phyloP scores from a whole-genome alignment of 2,888 invertebrate species.

The Neoaliturus tenellus region DNA sequence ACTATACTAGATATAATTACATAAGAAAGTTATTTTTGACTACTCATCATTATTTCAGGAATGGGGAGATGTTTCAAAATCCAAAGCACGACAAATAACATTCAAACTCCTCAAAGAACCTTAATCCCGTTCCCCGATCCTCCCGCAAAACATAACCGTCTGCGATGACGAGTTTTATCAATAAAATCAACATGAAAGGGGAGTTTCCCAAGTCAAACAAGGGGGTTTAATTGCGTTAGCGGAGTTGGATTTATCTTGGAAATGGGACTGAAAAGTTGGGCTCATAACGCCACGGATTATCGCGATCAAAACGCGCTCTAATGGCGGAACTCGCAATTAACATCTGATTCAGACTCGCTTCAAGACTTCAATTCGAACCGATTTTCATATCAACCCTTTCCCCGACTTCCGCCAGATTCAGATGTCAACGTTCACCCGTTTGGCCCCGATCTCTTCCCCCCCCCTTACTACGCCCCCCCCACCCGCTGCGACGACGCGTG shows the following conservation, averaged over 20 bases:
- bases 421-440: conserved; percentile 17
- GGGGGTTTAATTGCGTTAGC: conserved; percentile 48
- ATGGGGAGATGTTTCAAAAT: too few species aligned
- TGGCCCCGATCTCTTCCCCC: background rate
- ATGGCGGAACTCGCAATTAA: conserved; percentile 14
- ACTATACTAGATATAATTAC: too few species aligned
- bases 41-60: too few species aligned
- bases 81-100: too few species aligned
- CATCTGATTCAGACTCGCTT: conserved; percentile 26
- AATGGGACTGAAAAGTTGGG: conserved; percentile 28
- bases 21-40: too few species aligned
- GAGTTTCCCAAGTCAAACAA: conserved; percentile 41
- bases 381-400: conserved; percentile 46
- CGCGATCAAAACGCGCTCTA: conserved; percentile 6
- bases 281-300: conserved; percentile 36
- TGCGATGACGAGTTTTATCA: conserved; percentile 24
- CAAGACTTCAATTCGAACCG: conserved; percentile 22
- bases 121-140: background rate
- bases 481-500: conserved; percentile 19
- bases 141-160: background rate
- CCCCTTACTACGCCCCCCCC: background rate
- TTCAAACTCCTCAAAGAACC: too few species aligned
- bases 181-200: conserved; percentile 45
- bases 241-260: conserved; percentile 31
- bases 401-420: conserved; percentile 35